A percentile compares a stretch with the other conserved stretches of the same genome.
phyloP scores from a whole-genome alignment of 2,113 vertebrate species.

The Leptobrachium ailaonicum region DNA sequence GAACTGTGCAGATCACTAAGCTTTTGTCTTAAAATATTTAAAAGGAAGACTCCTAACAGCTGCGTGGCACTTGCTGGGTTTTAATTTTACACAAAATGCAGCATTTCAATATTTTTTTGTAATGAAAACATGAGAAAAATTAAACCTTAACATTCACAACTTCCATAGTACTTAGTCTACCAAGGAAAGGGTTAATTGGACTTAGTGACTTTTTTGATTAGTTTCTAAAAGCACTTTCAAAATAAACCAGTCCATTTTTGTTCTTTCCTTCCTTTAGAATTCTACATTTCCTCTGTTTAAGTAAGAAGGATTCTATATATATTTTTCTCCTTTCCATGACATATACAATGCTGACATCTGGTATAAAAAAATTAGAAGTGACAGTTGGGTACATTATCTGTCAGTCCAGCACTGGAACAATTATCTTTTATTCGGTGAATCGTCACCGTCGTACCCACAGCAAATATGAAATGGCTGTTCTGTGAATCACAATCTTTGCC shows the following conservation, averaged over 20 bases:
- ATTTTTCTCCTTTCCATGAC: slow-evolving; percentile 13
- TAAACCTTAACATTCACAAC: too few species aligned
- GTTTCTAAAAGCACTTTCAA: not conserved
- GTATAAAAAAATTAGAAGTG: slow-evolving; percentile 38
- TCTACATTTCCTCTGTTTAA: too few species aligned
- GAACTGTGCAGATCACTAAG: slow-evolving; percentile 1
- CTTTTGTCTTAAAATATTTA: too few species aligned
- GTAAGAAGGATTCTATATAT: too few species aligned
- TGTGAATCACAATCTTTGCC: not conserved
- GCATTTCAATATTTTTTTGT: too few species aligned
- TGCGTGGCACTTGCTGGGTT: too few species aligned
- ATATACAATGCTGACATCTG: slow-evolving; percentile 37
- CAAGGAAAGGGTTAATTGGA: not conserved
- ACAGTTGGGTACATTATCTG: slow-evolving; percentile 40
- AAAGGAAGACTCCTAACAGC: too few species aligned
- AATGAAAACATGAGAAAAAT: too few species aligned
- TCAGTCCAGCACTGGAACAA: slow-evolving; percentile 25
- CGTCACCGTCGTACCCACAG: not conserved
- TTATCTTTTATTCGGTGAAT: slow-evolving; percentile 32
- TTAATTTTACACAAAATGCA: too few species aligned
- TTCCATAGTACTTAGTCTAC: not conserved
- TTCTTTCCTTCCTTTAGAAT: not conserved
- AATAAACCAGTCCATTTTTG: not conserved
- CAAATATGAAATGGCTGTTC: slow-evolving; percentile 5
- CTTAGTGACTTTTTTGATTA: not conserved